Evolutionary conservation across 2,888 invertebrate species (phyloP).

Genomic region (Calameuta idolon): DNA sequence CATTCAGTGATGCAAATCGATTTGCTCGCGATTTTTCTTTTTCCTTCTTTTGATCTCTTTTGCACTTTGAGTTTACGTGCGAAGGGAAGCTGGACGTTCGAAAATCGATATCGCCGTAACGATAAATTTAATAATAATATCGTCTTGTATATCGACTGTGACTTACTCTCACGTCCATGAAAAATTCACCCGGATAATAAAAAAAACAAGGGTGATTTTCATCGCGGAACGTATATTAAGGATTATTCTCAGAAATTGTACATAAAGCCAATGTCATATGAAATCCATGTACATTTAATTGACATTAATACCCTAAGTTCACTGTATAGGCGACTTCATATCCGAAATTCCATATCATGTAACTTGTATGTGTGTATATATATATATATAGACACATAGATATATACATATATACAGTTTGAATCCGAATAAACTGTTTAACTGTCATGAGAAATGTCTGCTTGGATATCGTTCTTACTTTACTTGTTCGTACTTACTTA

Average conservation of each 20-base stretch:
- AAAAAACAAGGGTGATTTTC: background rate
- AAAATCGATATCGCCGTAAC: background rate
- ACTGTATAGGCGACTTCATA: conserved; percentile 59
- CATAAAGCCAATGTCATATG: conserved; percentile 12
- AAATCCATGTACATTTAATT: conserved; percentile 39
- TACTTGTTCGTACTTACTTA: background rate
- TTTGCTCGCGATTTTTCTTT: background rate
- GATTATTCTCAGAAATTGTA: conserved; percentile 4
- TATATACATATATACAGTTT: conserved; percentile 43
- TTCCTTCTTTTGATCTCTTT: background rate
- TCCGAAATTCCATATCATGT: conserved; percentile 60
- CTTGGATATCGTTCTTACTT: background rate
- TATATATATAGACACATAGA: too few species aligned
- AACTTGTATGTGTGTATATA: conserved; percentile 59
- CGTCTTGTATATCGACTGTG: background rate
- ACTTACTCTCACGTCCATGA: background rate
- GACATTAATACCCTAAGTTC: conserved; percentile 43
- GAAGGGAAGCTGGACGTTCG: background rate
- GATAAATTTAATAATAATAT: background rate
- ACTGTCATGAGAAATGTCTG: conserved; percentile 44
- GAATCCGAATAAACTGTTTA: conserved; percentile 63
- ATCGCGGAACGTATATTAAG: background rate
- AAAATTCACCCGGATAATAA: background rate
- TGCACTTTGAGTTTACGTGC: background rate
- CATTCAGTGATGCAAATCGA: background rate